Evolutionary conservation across 2,888 invertebrate species (phyloP), one percentile per base, ranked within the genome.

Genomic region (Pyrocoelia pectoralis): DNA sequence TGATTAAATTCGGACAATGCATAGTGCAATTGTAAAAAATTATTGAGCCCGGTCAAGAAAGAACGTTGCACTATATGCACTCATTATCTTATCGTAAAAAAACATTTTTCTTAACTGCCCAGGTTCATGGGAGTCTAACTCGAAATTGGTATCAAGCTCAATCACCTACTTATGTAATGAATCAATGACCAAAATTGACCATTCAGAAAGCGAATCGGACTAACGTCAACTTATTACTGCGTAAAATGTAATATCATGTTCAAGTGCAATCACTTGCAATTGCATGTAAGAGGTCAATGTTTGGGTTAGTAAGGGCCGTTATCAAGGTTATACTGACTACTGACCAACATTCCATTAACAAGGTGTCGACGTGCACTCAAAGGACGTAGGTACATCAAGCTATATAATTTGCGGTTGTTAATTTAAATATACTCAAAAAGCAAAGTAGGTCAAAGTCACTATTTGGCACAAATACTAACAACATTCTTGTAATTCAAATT

Each of bases 231-330:
- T n/a, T n/a, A 57, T 33, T 40, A 51, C 43, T 60, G 55, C 54
- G 68, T 68, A 67, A 68, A 62, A 68, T 67, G 49, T 65, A 54
- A 68, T 61, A 72, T 71, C 70, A 70, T 71, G 73, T 74, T 72
- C 74, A 72, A 74, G 74, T 77, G 76, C 74, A 77, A 77, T 77
- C 76, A 73, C 73, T 70, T 74, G 75, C 76, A 77, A 77, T 76
- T 77, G 77, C 77, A 76, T 72, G 74, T n/a, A 76, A 74, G 77
- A 77, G 78, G 78, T 79, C 78, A 78, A 76, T 79, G 78, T 76
- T 77, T 79, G 79, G 79, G 79, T 79, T 78, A 79, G 77, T 71
- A 70, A 76, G 77, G 79, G 77, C 76, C 78, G 77, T 73, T 75
- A 71, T 71, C 77, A 78, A 78, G 77, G 77, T 76, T 76, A 67